Percentiles rank a stretch among this genome's conserved stretches.
These are phyloP conservation scores for Cataglyphis rosenhaueri DNA, from an alignment of 2,888 invertebrate species.

Conservation along the genomic window DNA sequence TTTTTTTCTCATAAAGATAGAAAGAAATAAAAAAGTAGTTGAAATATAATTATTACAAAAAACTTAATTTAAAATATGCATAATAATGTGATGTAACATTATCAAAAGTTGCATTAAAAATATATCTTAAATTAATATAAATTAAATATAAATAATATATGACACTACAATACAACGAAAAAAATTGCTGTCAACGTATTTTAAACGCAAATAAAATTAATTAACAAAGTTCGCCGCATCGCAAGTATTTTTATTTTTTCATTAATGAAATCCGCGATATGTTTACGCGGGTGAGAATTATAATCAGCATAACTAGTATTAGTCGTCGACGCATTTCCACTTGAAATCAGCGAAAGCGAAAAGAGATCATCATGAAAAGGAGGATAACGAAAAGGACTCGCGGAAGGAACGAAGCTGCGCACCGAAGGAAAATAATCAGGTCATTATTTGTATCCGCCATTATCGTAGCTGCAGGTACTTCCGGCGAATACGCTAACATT, in stretches of 20 bases:
- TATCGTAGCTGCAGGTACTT: conserved; percentile 54
- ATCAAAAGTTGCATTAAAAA: no score
- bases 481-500: conserved; percentile 27
- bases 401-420: not conserved
- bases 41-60: not conserved
- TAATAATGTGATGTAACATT: not conserved
- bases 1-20: not conserved
- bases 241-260: not conserved
- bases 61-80: not conserved
- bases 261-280: not conserved
- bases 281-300: not conserved
- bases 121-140: not conserved
- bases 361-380: conserved; percentile 40
- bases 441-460: conserved; percentile 63
- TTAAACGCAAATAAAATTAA: conserved; percentile 10
- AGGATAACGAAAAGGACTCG: not conserved
- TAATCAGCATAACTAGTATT: conserved; percentile 20
- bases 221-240: not conserved
- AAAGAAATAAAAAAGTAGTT: not conserved
- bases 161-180: not conserved
- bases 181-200: not conserved
- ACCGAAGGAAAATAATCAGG: conserved; percentile 50
- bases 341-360: conserved; percentile 47
- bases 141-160: conserved; percentile 10
- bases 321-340: conserved; percentile 23